These are phyloP conservation scores for Merluccius polli DNA, from an alignment of 2,797 vertebrate genomes.

Conservation along the genomic window DNA sequence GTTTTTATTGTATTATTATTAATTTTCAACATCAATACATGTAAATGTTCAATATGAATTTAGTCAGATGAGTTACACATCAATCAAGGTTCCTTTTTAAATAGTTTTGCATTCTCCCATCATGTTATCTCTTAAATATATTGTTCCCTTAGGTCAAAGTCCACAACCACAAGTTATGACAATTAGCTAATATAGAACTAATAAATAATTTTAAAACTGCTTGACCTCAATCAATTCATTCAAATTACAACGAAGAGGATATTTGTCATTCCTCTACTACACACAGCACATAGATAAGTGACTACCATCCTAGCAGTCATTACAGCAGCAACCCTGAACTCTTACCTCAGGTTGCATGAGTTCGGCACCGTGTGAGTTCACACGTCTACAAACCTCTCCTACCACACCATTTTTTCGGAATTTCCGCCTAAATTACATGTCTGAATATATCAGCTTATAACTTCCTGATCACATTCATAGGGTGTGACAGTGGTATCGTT, in stretches of 20 bases:
- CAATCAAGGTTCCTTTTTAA: background rate
- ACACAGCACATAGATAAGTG: background rate
- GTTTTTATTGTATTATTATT: background rate
- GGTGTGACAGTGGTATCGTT: background rate
- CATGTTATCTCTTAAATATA: background rate
- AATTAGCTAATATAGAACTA: background rate
- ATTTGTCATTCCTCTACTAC: background rate
- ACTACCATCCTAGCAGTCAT: conserved; percentile 39
- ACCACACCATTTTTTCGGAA: background rate
- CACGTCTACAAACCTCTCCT: conserved; percentile 59
- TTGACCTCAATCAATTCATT: background rate
- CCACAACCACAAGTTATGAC: background rate
- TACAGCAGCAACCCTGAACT: conserved; percentile 54
- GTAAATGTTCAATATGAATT: background rate
- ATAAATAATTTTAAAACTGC: background rate
- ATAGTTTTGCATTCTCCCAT: background rate
- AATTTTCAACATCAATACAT: background rate
- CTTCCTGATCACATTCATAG: background rate
- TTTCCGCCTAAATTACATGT: background rate
- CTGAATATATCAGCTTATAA: background rate
- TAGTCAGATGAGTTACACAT: background rate
- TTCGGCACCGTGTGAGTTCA: conserved; percentile 62
- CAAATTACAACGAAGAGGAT: background rate
- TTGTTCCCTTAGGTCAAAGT: background rate
- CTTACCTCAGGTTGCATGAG: conserved; percentile 55